These are phyloP conservation scores for Tribolium madens DNA, from an alignment of 1,140 invertebrate species.

Conservation along the genomic window DNA sequence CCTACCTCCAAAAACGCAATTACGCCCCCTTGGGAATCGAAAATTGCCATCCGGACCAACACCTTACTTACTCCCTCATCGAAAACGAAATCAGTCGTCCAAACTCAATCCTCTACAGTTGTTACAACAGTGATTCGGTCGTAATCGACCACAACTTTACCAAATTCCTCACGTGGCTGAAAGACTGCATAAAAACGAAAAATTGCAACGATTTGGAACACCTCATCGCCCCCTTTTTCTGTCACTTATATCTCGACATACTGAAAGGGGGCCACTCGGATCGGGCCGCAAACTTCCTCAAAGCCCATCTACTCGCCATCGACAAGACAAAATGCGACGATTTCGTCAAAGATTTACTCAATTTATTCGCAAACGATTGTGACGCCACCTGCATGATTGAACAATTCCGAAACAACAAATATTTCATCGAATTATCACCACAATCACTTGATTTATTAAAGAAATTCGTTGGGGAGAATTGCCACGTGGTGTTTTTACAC, in stretches of 20 bases:
- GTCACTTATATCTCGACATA: slow-evolving; percentile 63
- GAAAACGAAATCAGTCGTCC: slow-evolving; percentile 56
- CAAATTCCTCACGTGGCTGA: slow-evolving; percentile 62
- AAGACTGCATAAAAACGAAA: slow-evolving; percentile 56
- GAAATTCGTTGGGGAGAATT: slow-evolving; percentile 60
- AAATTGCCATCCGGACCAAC: slow-evolving; percentile 36
- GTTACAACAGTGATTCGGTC: slow-evolving; percentile 60
- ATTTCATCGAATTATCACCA: slow-evolving; percentile 54
- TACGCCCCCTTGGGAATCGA: slow-evolving; percentile 51
- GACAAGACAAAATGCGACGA: slow-evolving; percentile 60
- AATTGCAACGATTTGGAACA: slow-evolving; percentile 58
- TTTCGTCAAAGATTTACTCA: slow-evolving; percentile 56
- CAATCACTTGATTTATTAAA: slow-evolving; percentile 58
- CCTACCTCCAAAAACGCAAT: slow-evolving; percentile 61
- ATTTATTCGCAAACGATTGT: slow-evolving; percentile 49
- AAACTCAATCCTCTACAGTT: slow-evolving; percentile 61
- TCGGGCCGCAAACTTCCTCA: slow-evolving; percentile 58
- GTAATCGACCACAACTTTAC: slow-evolving; percentile 61
- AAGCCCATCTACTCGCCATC: slow-evolving; percentile 55
- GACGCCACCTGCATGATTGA: slow-evolving; percentile 52
- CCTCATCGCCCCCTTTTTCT: slow-evolving; percentile 62
- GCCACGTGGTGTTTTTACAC: slow-evolving; percentile 61
- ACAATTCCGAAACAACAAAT: slow-evolving; percentile 60
- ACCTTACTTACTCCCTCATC: slow-evolving; percentile 47
- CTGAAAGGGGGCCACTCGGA: slow-evolving; percentile 57